Evolutionary conservation across 2,113 vertebrate species (phyloP).

Genomic region (Petrocephalus zakoni): DNA sequence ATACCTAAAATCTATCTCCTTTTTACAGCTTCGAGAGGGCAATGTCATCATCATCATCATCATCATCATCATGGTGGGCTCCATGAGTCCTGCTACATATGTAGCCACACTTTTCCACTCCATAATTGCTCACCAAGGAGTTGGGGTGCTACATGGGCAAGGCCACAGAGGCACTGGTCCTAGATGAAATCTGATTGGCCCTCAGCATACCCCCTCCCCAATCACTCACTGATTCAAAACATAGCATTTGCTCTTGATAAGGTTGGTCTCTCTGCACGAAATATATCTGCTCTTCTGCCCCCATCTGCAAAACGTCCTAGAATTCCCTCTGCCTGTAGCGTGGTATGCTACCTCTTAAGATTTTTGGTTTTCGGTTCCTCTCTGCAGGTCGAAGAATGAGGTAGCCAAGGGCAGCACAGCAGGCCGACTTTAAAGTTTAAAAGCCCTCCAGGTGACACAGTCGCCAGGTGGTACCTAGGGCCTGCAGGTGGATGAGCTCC

Average conservation of each 20-base stretch:
- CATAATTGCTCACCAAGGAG: slow-evolving; percentile 29
- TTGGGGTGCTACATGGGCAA: background rate
- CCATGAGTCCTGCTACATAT: background rate
- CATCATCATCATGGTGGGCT: background rate
- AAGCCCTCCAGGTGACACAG: slow-evolving; percentile 54
- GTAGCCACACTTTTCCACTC: background rate
- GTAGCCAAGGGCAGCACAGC: slow-evolving; percentile 39
- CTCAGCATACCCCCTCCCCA: background rate
- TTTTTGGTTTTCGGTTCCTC: background rate
- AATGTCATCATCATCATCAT: background rate
- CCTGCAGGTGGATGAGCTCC: slow-evolving; percentile 52
- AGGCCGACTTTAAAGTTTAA: slow-evolving; percentile 57
- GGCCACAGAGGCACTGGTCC: background rate
- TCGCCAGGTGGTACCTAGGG: slow-evolving; percentile 44
- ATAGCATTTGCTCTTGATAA: background rate
- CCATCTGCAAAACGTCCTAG: background rate
- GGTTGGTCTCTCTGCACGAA: background rate
- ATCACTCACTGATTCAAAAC: background rate
- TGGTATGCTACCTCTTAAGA: slow-evolving; percentile 27
- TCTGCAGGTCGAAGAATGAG: slow-evolving; percentile 23
- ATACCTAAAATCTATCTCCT: background rate
- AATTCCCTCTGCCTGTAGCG: slow-evolving; percentile 34
- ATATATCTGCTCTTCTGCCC: background rate
- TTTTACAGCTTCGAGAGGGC: background rate
- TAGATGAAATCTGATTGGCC: background rate